Evolutionary conservation across 1,140 invertebrate genomes (phyloP).

Genomic region (Drosophila pruinosa): DNA sequence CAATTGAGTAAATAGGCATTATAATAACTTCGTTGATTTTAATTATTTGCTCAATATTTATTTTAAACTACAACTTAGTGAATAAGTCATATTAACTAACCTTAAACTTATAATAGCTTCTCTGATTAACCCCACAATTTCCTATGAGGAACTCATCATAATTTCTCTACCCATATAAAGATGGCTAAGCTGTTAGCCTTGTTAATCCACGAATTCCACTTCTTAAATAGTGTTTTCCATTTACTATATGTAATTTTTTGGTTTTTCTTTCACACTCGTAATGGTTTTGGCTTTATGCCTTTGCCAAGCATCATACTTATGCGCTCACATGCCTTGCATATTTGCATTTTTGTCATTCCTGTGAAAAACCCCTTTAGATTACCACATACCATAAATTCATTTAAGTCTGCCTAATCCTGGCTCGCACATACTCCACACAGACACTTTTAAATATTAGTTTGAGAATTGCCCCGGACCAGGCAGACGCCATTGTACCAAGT

Average conservation of each 20-base stretch:
- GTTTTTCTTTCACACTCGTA: constrained; percentile 4
- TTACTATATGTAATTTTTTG: no score
- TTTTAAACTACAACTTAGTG: no score
- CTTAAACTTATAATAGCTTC: no score
- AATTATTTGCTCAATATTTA: no score
- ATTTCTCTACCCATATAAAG: no score
- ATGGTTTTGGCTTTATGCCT: not conserved
- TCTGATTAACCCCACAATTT: no score
- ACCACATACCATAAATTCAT: constrained; percentile 69
- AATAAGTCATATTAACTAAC: no score
- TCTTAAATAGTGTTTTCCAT: not conserved
- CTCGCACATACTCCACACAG: constrained; percentile 3
- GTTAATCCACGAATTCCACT: not conserved
- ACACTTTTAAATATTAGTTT: constrained; percentile 45
- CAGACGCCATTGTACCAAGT: no score
- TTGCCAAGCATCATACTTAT: not conserved
- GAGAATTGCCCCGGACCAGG: constrained; percentile 27
- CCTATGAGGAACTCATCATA: no score
- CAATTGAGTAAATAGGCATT: no score
- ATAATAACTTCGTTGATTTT: no score
- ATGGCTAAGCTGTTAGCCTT: not conserved
- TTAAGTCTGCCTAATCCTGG: constrained; percentile 59
- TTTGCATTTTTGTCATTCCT: constrained; percentile 8
- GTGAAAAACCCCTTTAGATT: constrained; percentile 49
- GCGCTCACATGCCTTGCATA: not conserved